Conservation (phyloP, 2,797 vertebrate genomes). For the Dromococcyx pavoninus region DNA sequence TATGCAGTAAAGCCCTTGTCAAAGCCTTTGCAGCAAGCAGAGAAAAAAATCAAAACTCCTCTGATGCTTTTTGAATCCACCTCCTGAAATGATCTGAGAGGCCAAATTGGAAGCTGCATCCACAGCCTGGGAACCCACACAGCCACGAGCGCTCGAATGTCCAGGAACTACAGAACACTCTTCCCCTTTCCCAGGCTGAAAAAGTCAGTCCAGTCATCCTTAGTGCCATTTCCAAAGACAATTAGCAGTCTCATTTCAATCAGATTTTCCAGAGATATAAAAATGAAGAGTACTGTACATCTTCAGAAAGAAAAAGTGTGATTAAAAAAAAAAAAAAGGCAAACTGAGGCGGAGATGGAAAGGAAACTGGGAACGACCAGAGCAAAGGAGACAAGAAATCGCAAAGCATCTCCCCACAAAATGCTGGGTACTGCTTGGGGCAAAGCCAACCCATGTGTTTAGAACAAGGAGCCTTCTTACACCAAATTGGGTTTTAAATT, state of each 20-base stretch:
- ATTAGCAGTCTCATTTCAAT: neutral
- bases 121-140: neutral
- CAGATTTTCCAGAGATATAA: neutral
- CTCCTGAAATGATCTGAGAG: neutral
- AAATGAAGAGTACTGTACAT: neutral
- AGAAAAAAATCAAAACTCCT: neutral
- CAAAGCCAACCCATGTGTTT: neutral
- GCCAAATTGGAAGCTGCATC: neutral
- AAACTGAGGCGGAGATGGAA: neutral
- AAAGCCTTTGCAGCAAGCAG: neutral
- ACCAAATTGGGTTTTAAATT: neutral
- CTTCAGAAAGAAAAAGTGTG: neutral
- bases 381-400: neutral
- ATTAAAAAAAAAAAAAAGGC: neutral
- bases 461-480: neutral
- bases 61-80: neutral
- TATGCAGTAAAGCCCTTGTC: neutral
- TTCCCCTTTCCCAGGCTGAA: neutral
- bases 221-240: neutral
- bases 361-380: neutral
- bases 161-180: neutral
- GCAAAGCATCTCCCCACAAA: accelerated
- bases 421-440: neutral
- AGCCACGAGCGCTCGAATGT: neutral
- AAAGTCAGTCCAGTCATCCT: neutral